phyloP scores from a whole-genome alignment of 2,888 invertebrate genomes.

The Heliconius cydno region DNA sequence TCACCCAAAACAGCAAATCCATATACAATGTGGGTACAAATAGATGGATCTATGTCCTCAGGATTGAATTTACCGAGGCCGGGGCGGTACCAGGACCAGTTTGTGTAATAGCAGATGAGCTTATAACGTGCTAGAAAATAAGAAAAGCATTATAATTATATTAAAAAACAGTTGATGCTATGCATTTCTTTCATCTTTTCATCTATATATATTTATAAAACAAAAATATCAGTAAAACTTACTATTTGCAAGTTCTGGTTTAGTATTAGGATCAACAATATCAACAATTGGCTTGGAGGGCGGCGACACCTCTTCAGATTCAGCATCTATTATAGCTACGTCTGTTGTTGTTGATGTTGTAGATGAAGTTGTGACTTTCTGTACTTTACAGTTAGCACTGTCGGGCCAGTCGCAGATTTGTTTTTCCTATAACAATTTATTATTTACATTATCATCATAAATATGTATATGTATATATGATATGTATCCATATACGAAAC shows the following conservation, averaged over 20 bases:
- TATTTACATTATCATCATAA: not conserved
- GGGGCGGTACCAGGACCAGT: slow-evolving; percentile 96
- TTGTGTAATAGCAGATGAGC: slow-evolving; percentile 95
- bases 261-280: slow-evolving; percentile 54
- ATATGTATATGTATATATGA: too few species aligned
- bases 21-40: slow-evolving; percentile 96
- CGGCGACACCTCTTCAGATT: slow-evolving; percentile 47
- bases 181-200: not conserved
- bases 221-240: slow-evolving; percentile 46
- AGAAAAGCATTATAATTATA: not conserved
- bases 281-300: slow-evolving; percentile 42
- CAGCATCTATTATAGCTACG: slow-evolving; percentile 41
- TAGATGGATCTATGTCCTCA: slow-evolving; percentile 92
- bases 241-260: slow-evolving; percentile 69
- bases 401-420: slow-evolving; percentile 90
- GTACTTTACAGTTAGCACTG: slow-evolving; percentile 83
- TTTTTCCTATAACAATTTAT: slow-evolving; percentile 68
- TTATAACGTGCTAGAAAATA: slow-evolving; percentile 87
- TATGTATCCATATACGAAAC: not conserved
- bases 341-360: slow-evolving; percentile 53
- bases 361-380: slow-evolving; percentile 54
- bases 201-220: not conserved
- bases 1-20: slow-evolving; percentile 96
- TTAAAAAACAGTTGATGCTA: not conserved
- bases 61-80: slow-evolving; percentile 92